phyloP scores from a whole-genome alignment of 1,140 invertebrate species.

The Diplogasteroides magnus region DNA sequence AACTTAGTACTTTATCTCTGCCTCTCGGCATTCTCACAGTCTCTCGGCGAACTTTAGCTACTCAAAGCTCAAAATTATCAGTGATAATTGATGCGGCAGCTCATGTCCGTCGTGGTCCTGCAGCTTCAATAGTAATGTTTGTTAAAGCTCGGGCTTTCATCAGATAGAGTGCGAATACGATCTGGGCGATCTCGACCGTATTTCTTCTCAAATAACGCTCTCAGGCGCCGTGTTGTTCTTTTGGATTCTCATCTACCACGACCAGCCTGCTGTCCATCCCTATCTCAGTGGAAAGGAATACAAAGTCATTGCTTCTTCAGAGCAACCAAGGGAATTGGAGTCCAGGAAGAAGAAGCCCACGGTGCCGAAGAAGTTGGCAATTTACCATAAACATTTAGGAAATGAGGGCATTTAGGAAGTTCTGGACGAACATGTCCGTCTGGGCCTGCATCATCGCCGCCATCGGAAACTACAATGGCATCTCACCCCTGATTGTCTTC shows the following conservation, averaged over 20 bases:
- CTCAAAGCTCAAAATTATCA: no score
- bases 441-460: conserved; percentile 13
- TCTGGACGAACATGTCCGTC: conserved; percentile 21
- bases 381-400: neutral
- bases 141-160: no score
- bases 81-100: no score
- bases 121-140: no score
- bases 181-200: no score
- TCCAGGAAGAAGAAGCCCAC: conserved; percentile 7
- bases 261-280: conserved; percentile 6
- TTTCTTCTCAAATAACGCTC: no score
- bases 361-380: conserved; percentile 3
- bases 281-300: conserved; percentile 5
- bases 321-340: neutral
- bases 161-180: no score
- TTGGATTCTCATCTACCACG: conserved; percentile 14
- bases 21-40: no score
- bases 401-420: conserved; percentile 4
- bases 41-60: no score
- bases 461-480: conserved; percentile 24
- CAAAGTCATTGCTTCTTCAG: no score
- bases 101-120: no score
- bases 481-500: conserved; percentile 25
- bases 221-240: conserved; percentile 7
- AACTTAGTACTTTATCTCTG: no score